Evolutionary conservation across 2,888 invertebrate genomes (phyloP).

Genomic region (Drosophila multiciliata): DNA sequence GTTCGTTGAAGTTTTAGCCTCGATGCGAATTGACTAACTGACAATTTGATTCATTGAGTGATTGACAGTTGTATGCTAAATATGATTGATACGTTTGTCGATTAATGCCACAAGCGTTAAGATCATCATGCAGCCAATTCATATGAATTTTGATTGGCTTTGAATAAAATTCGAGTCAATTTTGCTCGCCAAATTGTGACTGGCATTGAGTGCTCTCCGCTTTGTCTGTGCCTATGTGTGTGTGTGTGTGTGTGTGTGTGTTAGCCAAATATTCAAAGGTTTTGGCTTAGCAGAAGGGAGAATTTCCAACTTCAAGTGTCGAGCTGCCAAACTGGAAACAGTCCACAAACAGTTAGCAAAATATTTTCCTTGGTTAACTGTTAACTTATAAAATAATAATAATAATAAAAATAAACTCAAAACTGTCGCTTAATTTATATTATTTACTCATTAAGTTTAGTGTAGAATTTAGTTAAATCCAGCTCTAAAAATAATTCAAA

Average conservation of each 20-base stretch:
- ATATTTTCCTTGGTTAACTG: too few relatives aligned
- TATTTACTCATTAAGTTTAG: neutral
- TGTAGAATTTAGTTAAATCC: neutral
- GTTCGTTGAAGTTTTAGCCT: constrained; percentile 5
- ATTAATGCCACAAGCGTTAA: constrained; percentile 48
- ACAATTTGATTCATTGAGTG: constrained; percentile 44
- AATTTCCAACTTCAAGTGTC: constrained; percentile 5
- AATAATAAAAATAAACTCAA: too few relatives aligned
- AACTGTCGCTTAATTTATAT: neutral
- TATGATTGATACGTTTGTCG: constrained; percentile 73
- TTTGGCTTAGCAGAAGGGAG: neutral
- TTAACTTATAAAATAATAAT: too few relatives aligned
- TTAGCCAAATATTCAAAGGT: constrained; percentile 5
- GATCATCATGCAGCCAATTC: constrained; percentile 43
- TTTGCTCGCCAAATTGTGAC: constrained; percentile 7
- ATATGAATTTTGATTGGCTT: constrained; percentile 44
- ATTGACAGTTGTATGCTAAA: constrained; percentile 75
- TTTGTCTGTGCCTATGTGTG: neutral
- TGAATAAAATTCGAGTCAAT: constrained; percentile 34
- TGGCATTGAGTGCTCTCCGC: constrained; percentile 30
- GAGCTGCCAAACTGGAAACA: neutral
- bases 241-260: neutral
- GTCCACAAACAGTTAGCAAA: neutral
- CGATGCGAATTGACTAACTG: constrained; percentile 36
- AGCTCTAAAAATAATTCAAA: too few relatives aligned